Evolutionary conservation across 2,888 invertebrate species (phyloP), one percentile per base, ranked within the genome.

Genomic region (Eupithecia insigniata): DNA sequence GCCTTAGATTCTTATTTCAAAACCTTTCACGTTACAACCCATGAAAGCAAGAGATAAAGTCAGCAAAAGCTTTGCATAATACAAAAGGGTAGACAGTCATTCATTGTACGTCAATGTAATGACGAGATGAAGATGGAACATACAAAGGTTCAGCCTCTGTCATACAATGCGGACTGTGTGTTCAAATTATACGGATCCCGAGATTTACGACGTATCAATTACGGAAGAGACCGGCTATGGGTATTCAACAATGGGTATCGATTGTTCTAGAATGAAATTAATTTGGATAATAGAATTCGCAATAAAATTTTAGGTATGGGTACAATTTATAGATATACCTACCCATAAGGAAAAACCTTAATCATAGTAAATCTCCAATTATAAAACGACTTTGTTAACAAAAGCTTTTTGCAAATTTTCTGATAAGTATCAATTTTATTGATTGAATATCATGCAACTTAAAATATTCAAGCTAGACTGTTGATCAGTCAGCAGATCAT

Each of bases 121-220:
- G 61, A 62, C 26, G 43, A 66, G 51, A 39, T 66, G 66, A 75
- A 76, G 68, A 73, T 75, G 75, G 75, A 70, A 76, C 73, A 78
- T 26, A 55, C n/a, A 81, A 81, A 78, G 78, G 77, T 74, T 78
- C 77, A 76, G 72, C 36, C 73, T 55, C 36, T 71, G 79, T 79
- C 77, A 79, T 80, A 77, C 75, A 71, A 79, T 77, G 26, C 76
- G 78, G 81, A 71, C 77, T 71, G 70, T 76, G 76, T 71, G 79
- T 72, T 78, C 79, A 79, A 79, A 80, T 82, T 81, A 80, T 77
- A 80, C 80, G 78, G 78, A 76, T 74, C 77, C 75, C 78, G 79
- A 75, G 78, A 78, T 82, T 82, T 81, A 81, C 79, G 80, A 79
- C 79, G 74, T 75, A 69, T 32, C 61, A n/a, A 32, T 62, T 62